Evolutionary conservation across 2,113 vertebrate genomes (phyloP).

Genomic region (Trematomus loennbergii): DNA sequence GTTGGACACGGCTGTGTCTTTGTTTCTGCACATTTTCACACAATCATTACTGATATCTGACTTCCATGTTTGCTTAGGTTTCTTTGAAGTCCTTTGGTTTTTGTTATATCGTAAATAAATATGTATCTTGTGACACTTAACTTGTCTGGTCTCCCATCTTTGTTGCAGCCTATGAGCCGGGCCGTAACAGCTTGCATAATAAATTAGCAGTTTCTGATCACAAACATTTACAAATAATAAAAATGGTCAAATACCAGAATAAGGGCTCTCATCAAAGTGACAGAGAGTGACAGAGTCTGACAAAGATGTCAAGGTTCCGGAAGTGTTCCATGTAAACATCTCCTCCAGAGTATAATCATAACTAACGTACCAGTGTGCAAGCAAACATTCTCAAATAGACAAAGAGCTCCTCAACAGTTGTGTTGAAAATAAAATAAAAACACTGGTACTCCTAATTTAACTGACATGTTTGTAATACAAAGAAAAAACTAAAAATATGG

Average conservation of each 20-base stretch:
- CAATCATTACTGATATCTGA: too few species aligned
- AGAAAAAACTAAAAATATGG: neutral
- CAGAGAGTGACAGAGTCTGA: neutral
- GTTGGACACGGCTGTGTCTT: too few species aligned
- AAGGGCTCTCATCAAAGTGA: neutral
- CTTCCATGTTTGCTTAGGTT: too few species aligned
- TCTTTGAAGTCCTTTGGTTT: too few species aligned
- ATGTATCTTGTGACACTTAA: too few species aligned
- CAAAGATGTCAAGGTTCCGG: neutral
- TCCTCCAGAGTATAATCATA: neutral
- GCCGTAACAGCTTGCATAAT: too few species aligned
- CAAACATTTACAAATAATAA: too few species aligned
- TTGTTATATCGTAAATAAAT: too few species aligned
- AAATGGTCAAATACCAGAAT: neutral
- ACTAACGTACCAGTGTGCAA: neutral
- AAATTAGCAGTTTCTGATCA: too few species aligned
- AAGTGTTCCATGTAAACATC: neutral
- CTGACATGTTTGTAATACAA: neutral
- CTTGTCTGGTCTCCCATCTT: too few species aligned
- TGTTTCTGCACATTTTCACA: too few species aligned
- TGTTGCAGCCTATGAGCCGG: too few species aligned
- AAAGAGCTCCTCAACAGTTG: neutral
- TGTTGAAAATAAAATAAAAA: neutral
- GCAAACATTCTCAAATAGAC: neutral
- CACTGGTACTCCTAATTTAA: neutral